Evolutionary conservation across 2,797 vertebrate genomes (phyloP).

Genomic region (Gymnothorax reevesii): DNA sequence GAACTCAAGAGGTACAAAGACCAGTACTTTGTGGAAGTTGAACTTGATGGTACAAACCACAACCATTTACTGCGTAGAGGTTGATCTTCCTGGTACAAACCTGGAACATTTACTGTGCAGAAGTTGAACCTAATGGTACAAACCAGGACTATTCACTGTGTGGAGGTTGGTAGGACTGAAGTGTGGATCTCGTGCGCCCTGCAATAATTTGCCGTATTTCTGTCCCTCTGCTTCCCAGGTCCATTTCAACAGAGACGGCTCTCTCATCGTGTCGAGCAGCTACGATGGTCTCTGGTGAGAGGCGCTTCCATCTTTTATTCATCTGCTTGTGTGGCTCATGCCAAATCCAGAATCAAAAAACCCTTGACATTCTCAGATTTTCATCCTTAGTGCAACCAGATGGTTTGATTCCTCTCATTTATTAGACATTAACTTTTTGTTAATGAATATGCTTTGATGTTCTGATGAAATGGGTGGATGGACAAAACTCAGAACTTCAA

Average conservation of each 20-base stretch:
- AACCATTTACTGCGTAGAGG: not conserved
- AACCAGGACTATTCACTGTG: not conserved
- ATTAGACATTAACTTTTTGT: not conserved
- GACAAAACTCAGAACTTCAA: not conserved
- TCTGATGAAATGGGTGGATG: not conserved
- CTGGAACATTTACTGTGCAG: not conserved
- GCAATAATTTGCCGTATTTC: not conserved
- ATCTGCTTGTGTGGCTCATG: too few relatives aligned
- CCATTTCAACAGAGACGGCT: conserved; percentile 97
- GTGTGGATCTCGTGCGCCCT: not conserved
- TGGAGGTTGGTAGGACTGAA: not conserved
- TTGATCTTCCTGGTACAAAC: not conserved
- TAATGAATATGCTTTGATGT: not conserved
- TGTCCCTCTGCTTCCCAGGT: conserved; percentile 73
- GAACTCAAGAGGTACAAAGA: too few relatives aligned
- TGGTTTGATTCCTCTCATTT: not conserved
- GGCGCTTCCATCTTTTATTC: not conserved
- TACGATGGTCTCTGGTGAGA: conserved; percentile 96
- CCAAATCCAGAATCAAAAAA: too few relatives aligned
- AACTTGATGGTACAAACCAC: not conserved
- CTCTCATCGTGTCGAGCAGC: conserved; percentile 97
- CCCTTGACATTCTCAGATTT: too few relatives aligned
- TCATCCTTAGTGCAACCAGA: too few relatives aligned
- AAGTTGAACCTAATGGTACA: not conserved
- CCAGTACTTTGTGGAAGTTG: too few relatives aligned